A percentile compares a stretch with the other conserved stretches of the same genome.
Evolutionary conservation across 2,888 invertebrate species (phyloP).

Genomic region (Vandiemenella viatica): DNA sequence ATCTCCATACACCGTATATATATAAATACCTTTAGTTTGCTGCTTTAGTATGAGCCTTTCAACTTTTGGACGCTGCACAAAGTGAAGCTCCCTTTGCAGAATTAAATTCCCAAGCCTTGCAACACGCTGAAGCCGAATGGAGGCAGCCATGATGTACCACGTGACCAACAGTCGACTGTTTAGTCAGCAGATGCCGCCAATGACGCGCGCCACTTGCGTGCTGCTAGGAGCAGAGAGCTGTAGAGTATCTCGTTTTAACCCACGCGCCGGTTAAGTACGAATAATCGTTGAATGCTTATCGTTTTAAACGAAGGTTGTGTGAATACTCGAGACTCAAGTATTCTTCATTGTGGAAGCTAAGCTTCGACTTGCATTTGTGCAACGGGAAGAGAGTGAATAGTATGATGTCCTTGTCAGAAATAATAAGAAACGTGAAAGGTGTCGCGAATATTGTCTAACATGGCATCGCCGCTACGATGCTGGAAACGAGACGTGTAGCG

Average conservation of each 20-base stretch:
- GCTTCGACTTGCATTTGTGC: no score
- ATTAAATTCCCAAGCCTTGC: slow-evolving; percentile 11
- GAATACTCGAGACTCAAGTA: no score
- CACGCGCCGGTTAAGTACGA: slow-evolving; percentile 12
- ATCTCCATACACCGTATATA: no score
- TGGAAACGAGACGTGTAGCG: background rate
- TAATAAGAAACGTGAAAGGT: slow-evolving; percentile 6
- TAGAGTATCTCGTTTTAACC: slow-evolving; percentile 8
- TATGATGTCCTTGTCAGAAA: background rate
- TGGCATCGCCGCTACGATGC: slow-evolving; percentile 5
- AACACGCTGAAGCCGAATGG: slow-evolving; percentile 10
- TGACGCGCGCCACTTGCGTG: slow-evolving; percentile 13
- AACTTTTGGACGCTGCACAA: no score
- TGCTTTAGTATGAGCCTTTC: no score
- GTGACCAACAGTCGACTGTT: slow-evolving; percentile 11
- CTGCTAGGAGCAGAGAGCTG: slow-evolving; percentile 4
- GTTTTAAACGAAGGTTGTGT: slow-evolving; percentile 2
- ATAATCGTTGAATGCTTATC: background rate
- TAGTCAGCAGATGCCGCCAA: slow-evolving; percentile 14
- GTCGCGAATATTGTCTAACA: background rate
- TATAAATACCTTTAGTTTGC: no score
- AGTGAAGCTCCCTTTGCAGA: slow-evolving; percentile 1
- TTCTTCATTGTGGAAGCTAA: no score
- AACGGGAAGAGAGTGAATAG: no score
- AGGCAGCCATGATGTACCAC: slow-evolving; percentile 14